Percentiles rank a stretch among this genome's conserved stretches.
phyloP scores from a whole-genome alignment of 2,113 vertebrate species.

The Pterocles burchelli region DNA sequence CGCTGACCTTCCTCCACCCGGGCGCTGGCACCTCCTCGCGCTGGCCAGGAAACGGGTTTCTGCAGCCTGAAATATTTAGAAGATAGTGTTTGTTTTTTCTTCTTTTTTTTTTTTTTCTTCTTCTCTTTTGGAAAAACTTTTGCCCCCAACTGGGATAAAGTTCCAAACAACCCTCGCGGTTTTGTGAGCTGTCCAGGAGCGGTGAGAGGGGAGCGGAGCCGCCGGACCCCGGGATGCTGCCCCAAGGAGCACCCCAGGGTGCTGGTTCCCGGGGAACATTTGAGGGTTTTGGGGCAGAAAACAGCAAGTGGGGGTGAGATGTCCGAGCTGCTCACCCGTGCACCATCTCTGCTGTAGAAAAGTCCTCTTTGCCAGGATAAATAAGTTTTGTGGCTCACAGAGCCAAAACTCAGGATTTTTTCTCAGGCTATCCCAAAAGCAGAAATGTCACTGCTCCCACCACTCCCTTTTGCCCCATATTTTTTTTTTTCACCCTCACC shows the following conservation, averaged over 20 bases:
- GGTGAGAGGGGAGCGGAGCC: neutral
- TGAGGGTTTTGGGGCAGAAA: neutral
- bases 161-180: neutral
- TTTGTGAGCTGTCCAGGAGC: neutral
- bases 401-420: neutral
- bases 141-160: neutral
- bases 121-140: neutral
- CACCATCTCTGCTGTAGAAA: neutral
- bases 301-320: neutral
- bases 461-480: fast-evolving
- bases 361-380: neutral
- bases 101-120: no score
- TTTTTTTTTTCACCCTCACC: neutral
- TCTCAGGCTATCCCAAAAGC: neutral
- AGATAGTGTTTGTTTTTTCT: neutral
- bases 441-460: neutral
- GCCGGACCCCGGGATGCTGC: fast-evolving
- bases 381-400: neutral
- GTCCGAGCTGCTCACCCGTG: neutral
- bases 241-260: fast-evolving
- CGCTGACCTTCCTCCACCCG: neutral
- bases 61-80: neutral
- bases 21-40: neutral
- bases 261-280: fast-evolving
- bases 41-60: neutral